Conservation (phyloP, 2,113 vertebrate species). For the Engystomops pustulosus region DNA sequence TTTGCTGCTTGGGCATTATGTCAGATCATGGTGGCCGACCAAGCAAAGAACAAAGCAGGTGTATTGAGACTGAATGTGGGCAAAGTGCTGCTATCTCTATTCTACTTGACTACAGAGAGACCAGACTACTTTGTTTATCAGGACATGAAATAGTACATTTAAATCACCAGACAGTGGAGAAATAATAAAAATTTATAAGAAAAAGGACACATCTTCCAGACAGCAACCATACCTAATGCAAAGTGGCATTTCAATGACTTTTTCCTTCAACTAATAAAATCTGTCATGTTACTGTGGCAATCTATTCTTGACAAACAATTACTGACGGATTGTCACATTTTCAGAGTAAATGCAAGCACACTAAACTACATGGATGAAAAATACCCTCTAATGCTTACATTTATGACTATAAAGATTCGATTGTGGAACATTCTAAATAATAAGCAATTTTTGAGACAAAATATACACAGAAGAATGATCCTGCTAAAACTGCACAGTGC, state of each 20-base stretch:
- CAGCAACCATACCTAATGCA: background rate
- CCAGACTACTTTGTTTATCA: background rate
- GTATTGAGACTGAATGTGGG: constrained; percentile 14
- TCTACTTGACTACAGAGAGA: constrained; percentile 4
- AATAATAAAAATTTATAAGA: background rate
- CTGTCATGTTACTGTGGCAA: background rate
- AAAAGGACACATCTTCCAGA: background rate
- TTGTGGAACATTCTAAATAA: too few species aligned
- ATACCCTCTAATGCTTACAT: background rate
- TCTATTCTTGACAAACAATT: background rate
- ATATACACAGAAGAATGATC: too few species aligned
- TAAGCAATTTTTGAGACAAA: too few species aligned
- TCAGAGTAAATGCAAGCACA: background rate
- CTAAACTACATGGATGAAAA: background rate
- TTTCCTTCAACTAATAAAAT: background rate
- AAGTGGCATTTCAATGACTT: constrained; percentile 15
- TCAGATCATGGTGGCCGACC: constrained; percentile 12
- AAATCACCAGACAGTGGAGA: background rate
- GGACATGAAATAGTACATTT: constrained; percentile 10
- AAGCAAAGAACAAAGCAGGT: constrained; percentile 14
- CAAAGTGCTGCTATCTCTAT: background rate
- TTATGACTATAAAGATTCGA: too few species aligned
- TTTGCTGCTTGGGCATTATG: constrained; percentile 8
- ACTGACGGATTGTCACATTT: constrained; percentile 30
- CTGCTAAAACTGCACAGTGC: too few species aligned